Percentiles rank a stretch among this genome's conserved stretches.
phyloP scores from a whole-genome alignment of 1,140 invertebrate genomes.

The Eufriesea mexicana region DNA sequence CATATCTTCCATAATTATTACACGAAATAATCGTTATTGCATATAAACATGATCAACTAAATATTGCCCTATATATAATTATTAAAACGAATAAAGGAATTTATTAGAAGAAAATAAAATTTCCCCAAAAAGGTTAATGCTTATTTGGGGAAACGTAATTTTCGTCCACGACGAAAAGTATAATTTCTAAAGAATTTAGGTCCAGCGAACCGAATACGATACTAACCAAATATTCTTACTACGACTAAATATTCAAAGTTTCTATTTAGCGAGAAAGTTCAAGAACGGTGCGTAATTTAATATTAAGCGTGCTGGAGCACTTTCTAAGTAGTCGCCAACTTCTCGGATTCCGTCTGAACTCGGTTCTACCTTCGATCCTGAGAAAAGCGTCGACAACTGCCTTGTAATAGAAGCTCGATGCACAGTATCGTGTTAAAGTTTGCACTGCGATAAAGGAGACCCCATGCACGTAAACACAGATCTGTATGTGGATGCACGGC shows the following conservation, averaged over 20 bases:
- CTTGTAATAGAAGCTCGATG: conserved; percentile 59
- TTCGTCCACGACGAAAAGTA: not conserved
- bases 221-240: conserved; percentile 7
- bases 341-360: conserved; percentile 59
- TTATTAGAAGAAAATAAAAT: no score
- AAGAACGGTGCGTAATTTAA: conserved; percentile 62
- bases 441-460: conserved; percentile 40
- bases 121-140: not conserved
- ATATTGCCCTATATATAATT: no score
- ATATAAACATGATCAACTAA: no score
- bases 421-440: conserved; percentile 55
- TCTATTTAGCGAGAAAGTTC: conserved; percentile 47
- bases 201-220: not conserved
- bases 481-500: no score
- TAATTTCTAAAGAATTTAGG: not conserved
- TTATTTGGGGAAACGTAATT: not conserved
- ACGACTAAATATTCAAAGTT: conserved; percentile 38
- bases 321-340: conserved; percentile 52
- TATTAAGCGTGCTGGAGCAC: conserved; percentile 52
- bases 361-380: conserved; percentile 49
- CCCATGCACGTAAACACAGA: not conserved
- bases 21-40: no score
- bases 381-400: conserved; percentile 57
- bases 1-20: no score
- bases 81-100: no score